Evolutionary conservation across 2,797 vertebrate species (phyloP), one percentile per base, ranked within the genome.

Genomic region (Eulemur rubriventer): DNA sequence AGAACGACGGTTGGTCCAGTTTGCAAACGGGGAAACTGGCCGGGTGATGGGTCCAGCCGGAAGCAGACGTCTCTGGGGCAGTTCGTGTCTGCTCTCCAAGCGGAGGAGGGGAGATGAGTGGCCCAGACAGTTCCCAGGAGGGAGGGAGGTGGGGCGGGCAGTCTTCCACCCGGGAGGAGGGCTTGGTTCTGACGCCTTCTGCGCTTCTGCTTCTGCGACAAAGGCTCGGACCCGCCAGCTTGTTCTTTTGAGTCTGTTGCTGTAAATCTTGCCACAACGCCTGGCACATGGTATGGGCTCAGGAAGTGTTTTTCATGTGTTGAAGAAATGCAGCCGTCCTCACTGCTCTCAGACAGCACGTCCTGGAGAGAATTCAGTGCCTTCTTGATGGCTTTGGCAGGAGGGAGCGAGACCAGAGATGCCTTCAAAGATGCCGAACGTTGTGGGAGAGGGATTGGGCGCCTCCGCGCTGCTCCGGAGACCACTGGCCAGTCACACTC

Each of bases 281-380:
- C n/a, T 13, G 5, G 55, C 43, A 14, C 11, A 0, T 8, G 14
- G 43, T 17, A 2, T 43, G 38, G 41, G 28, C 63, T 9, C 16
- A 8, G 35, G 24, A 43, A 0, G 1, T 46, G 9, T 3, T 46
- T 13, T 59, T 5, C 17, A 14, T 22, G 14, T 7, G 1, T 2
- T 59, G 65, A 72, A 13, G 33, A 57, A 48, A 28, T 13, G 2
- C 22, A 33, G 73, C 13, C 65, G 8, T 24, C 38, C 65, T 91
- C 35, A 1, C 75, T n/a, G 30, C 57, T 48, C 41, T 8, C 41
- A 20, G 20, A 17, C 18, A 9, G 63, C 12, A 17, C n/a, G 2
- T 22, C 20, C 72, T 33, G 20, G 6, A 8, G 2, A 0, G 17
- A 0, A 38, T 2, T 1, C 1, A 20, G 33, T 9, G 46, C 33